A percentile compares a stretch with the other conserved stretches of the same genome.
Conservation (phyloP, 2,797 vertebrate species). For the Lacerta bilineata region DNA sequence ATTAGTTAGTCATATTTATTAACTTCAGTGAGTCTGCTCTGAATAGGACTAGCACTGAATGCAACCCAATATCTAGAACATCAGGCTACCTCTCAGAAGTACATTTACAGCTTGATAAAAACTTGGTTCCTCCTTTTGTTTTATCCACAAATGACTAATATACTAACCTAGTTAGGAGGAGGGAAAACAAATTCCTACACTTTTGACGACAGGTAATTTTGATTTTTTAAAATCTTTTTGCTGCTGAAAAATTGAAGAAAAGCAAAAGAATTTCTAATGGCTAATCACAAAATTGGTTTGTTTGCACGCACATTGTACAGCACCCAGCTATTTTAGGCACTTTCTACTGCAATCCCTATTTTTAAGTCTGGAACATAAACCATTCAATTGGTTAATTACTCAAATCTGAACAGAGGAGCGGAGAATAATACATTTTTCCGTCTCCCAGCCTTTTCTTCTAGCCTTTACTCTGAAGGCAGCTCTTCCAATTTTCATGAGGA, state of each 20-base stretch:
- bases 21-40: too few species aligned
- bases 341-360: neutral
- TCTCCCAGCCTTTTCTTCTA: neutral
- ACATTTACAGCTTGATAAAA: neutral
- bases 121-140: neutral
- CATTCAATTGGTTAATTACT: neutral
- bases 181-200: neutral
- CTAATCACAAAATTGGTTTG: neutral
- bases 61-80: too few species aligned
- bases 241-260: neutral
- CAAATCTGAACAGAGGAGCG: neutral
- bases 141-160: neutral
- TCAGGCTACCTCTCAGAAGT: too few species aligned
- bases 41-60: too few species aligned
- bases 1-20: too few species aligned
- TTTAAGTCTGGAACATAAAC: conserved; percentile 8
- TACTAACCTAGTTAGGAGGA: neutral
- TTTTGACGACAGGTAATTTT: neutral
- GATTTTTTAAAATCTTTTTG: neutral
- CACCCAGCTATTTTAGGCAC: neutral
- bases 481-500: neutral
- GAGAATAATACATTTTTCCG: neutral
- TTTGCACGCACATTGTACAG: neutral
- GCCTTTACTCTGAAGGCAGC: neutral
- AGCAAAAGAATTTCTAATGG: neutral